phyloP scores from a whole-genome alignment of 2,888 invertebrate genomes.

The Meghimatium bilineatum region DNA sequence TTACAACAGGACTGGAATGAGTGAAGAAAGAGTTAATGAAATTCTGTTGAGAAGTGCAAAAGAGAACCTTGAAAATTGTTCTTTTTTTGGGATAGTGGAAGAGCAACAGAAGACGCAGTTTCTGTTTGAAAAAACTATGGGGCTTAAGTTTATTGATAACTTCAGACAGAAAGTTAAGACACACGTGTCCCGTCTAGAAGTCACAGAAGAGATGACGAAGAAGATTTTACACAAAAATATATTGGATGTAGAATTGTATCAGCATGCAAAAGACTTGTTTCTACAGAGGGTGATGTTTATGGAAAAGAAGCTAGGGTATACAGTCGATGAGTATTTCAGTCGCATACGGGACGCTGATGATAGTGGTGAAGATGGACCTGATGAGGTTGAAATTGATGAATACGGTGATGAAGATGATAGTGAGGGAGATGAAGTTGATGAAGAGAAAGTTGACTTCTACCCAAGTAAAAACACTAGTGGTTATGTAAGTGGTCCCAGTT shows the following conservation, averaged over 20 bases:
- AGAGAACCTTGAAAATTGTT: slow-evolving; percentile 88
- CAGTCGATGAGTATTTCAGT: slow-evolving; percentile 37
- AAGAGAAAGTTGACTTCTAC: slow-evolving; percentile 7
- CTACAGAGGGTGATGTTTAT: slow-evolving; percentile 79
- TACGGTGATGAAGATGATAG: slow-evolving; percentile 19
- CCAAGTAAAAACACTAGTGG: slow-evolving; percentile 10
- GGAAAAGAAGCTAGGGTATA: slow-evolving; percentile 30
- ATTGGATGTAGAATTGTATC: slow-evolving; percentile 94
- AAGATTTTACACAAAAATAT: slow-evolving; percentile 88
- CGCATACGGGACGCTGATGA: background rate
- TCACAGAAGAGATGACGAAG: slow-evolving; percentile 85
- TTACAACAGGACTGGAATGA: slow-evolving; percentile 80
- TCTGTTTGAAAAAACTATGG: slow-evolving; percentile 74
- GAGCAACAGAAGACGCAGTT: slow-evolving; percentile 84
- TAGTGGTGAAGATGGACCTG: background rate
- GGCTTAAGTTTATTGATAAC: slow-evolving; percentile 63
- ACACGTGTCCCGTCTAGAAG: slow-evolving; percentile 87
- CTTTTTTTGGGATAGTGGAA: slow-evolving; percentile 98
- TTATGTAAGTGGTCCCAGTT: background rate
- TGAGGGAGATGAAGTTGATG: slow-evolving; percentile 19
- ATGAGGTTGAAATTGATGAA: slow-evolving; percentile 9
- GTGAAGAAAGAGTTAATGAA: slow-evolving; percentile 59
- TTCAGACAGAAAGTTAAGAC: slow-evolving; percentile 96
- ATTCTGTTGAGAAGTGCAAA: slow-evolving; percentile 96
- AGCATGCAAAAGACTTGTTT: slow-evolving; percentile 92